phyloP scores from a whole-genome alignment of 2,888 invertebrate genomes.

The Microctonus aethiopoides region DNA sequence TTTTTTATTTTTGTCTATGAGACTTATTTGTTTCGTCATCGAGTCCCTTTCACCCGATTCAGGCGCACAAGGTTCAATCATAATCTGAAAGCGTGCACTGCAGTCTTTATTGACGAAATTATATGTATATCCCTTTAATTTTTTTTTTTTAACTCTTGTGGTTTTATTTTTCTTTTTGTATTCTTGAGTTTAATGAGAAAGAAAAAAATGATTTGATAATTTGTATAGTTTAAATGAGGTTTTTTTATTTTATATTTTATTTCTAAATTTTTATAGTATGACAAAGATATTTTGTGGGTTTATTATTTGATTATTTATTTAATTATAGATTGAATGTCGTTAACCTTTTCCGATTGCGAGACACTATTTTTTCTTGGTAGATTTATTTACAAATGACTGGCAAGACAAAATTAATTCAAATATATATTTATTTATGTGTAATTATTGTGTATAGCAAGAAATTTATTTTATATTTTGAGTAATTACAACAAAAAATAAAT shows the following conservation, averaged over 20 bases:
- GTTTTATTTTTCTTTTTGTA: background rate
- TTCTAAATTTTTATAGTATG: no score
- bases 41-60: constrained; percentile 53
- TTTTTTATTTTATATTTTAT: no score
- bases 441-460: no score
- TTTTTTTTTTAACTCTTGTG: background rate
- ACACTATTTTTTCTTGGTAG: background rate
- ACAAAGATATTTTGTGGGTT: no score
- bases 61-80: constrained; percentile 9
- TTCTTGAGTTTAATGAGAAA: no score
- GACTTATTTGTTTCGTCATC: constrained; percentile 42
- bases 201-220: no score
- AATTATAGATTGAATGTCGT: background rate
- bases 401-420: background rate
- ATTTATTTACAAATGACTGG: background rate
- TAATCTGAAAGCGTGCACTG: background rate
- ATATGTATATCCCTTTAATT: background rate
- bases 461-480: no score
- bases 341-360: background rate
- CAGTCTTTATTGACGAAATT: background rate
- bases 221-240: no score
- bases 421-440: background rate
- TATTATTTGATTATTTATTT: background rate
- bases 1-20: constrained; percentile 10
- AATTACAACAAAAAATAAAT: no score